These are phyloP conservation scores for Blastobasis lacticolella DNA, from an alignment of 2,888 invertebrate genomes.

Conservation along the genomic window DNA sequence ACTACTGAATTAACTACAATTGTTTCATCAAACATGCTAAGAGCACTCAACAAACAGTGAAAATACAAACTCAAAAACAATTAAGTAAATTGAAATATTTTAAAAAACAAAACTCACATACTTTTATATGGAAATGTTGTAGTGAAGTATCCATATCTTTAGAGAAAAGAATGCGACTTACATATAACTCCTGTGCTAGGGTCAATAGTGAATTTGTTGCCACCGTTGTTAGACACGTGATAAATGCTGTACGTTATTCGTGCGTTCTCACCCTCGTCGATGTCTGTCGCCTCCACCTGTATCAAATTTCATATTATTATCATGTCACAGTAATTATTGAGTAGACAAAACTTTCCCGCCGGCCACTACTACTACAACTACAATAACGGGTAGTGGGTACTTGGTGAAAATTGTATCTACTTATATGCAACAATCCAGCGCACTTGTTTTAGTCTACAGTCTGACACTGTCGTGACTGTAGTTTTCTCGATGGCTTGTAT, in stretches of 20 bases:
- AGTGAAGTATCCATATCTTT: background rate
- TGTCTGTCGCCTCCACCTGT: slow-evolving; percentile 86
- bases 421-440: too few species aligned
- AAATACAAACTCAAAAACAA: too few species aligned
- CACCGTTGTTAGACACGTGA: slow-evolving; percentile 93
- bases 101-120: background rate
- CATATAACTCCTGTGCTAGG: slow-evolving; percentile 83
- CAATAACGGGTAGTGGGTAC: too few species aligned
- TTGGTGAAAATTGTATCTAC: too few species aligned
- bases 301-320: slow-evolving; percentile 6
- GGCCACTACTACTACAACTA: background rate
- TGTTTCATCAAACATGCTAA: too few species aligned
- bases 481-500: too few species aligned
- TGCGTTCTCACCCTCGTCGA: slow-evolving; percentile 90
- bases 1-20: too few species aligned
- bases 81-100: background rate
- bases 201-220: slow-evolving; percentile 89
- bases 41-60: too few species aligned
- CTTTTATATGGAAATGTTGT: background rate
- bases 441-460: too few species aligned
- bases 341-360: background rate
- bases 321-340: background rate
- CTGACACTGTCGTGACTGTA: too few species aligned
- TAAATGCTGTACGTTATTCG: slow-evolving; percentile 88
- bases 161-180: slow-evolving; percentile 35